These are phyloP conservation scores for Protonibea diacanthus DNA, from an alignment of 2,797 vertebrate genomes.

Conservation along the genomic window DNA sequence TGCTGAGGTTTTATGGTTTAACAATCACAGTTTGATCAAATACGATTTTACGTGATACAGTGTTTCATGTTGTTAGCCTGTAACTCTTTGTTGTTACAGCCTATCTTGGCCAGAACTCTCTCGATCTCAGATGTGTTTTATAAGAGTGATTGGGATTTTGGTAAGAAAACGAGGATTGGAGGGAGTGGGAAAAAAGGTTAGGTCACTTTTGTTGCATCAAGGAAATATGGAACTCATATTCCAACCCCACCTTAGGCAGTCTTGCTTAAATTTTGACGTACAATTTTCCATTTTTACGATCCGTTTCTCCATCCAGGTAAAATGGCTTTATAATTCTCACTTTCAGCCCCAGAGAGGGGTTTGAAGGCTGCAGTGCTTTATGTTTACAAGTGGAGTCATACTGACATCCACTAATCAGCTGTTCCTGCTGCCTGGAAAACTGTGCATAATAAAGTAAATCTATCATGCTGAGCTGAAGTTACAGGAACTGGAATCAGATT, in stretches of 20 bases:
- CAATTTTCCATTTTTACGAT: too few relatives aligned
- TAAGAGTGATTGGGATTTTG: too few relatives aligned
- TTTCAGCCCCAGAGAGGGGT: neutral
- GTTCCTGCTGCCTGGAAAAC: conserved; percentile 12
- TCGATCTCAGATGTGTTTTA: too few relatives aligned
- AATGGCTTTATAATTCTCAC: neutral
- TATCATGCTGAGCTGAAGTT: conserved; percentile 5
- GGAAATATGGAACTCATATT: too few relatives aligned
- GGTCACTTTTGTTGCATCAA: neutral
- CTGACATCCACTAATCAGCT: neutral
- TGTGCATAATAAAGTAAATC: neutral
- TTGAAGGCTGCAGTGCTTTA: neutral
- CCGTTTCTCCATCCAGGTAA: neutral
- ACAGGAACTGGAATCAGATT: conserved; percentile 29
- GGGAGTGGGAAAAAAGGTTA: neutral
- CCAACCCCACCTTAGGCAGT: too few relatives aligned
- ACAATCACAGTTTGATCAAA: too few relatives aligned
- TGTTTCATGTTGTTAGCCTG: neutral
- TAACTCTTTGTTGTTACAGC: conserved; percentile 2
- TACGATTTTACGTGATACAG: neutral
- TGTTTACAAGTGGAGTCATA: neutral
- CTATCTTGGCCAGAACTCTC: neutral
- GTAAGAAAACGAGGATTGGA: too few relatives aligned
- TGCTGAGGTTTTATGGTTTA: neutral
- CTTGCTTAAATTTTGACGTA: too few relatives aligned